phyloP scores from a whole-genome alignment of 53 echinoderm and acorn worm genomes.

The Paelopatides confundens region DNA sequence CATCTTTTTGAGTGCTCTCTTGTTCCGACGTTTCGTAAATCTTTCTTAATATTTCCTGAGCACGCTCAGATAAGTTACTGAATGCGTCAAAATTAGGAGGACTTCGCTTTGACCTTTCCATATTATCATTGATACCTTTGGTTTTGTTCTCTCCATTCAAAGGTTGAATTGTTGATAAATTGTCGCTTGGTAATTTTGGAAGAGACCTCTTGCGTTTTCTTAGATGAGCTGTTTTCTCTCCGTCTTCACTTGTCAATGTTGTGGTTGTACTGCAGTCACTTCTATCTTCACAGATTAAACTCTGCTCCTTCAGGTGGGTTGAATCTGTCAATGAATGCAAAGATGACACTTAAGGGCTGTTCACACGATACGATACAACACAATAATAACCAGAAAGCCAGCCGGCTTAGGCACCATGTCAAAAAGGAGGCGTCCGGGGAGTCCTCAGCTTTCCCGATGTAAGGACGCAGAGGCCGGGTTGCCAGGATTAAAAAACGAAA shows the following conservation, averaged over 20 bases:
- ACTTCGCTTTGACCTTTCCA: slow-evolving; percentile 32
- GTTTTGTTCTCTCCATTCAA: not conserved
- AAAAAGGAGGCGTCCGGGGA: no score
- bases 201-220: not conserved
- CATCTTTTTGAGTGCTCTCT: not conserved
- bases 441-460: no score
- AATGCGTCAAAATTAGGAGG: slow-evolving; percentile 78
- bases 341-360: no score
- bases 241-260: not conserved
- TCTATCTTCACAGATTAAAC: slow-evolving; percentile 1
- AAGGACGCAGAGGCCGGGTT: no score
- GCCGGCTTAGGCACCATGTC: no score
- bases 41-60: slow-evolving; percentile 91
- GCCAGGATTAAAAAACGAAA: no score
- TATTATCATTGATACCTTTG: not conserved
- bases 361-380: no score
- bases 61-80: slow-evolving; percentile 80
- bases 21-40: slow-evolving; percentile 60
- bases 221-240: not conserved
- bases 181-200: not conserved
- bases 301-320: slow-evolving; percentile 17
- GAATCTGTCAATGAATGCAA: not conserved
- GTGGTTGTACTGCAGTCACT: not conserved
- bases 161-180: not conserved
- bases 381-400: no score